Conservation (phyloP, 2,797 vertebrate species). For the Caiman crocodilus region DNA sequence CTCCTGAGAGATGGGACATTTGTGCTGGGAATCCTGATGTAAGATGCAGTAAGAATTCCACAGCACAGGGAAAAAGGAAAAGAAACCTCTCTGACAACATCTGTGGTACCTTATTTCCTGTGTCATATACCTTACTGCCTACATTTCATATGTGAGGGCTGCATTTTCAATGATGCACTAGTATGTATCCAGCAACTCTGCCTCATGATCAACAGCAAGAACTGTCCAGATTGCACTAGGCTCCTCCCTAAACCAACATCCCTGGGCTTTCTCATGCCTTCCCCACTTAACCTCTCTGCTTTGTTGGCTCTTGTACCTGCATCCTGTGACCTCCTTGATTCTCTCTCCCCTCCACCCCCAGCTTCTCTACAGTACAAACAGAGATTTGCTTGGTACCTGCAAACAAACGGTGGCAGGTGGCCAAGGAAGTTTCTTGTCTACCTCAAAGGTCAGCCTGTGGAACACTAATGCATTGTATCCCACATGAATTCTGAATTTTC, state of each 20-base stretch:
- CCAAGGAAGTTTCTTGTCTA: neutral
- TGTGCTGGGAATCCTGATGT: rapidly evolving
- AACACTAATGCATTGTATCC: neutral
- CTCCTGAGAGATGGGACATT: neutral
- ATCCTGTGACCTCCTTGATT: neutral
- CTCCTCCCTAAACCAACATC: neutral
- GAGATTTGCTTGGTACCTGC: neutral
- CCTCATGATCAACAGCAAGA: neutral
- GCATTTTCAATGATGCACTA: neutral
- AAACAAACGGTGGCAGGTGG: neutral
- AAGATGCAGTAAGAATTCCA: neutral
- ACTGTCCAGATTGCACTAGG: neutral
- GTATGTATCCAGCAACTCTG: neutral
- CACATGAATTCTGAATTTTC: neutral
- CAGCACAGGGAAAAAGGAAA: neutral
- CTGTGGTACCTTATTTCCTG: neutral
- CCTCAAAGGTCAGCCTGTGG: neutral
- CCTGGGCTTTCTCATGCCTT: neutral
- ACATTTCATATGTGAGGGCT: neutral
- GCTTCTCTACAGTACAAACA: neutral
- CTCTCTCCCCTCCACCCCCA: neutral
- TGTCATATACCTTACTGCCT: neutral
- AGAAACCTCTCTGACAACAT: neutral
- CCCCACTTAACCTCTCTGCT: neutral
- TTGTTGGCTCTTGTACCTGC: neutral